Base-by-base conservation (phyloP, 2,113 vertebrate species). In the Sakesphorus luctuosus region DNA sequence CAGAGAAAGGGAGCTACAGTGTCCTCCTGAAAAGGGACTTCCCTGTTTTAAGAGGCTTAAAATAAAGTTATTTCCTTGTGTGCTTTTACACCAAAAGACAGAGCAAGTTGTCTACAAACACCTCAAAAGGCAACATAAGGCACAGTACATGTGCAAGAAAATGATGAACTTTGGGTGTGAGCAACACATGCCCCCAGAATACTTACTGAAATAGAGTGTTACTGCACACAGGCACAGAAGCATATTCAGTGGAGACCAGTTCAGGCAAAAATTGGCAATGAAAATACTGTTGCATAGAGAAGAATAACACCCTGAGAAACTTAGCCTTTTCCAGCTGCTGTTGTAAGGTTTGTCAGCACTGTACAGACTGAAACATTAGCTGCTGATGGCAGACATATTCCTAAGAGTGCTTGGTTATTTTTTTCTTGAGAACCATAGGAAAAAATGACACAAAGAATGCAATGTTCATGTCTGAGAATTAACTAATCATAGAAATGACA, bases 21-120 rank as follows among this genome's bases (percentile, higher is more conserved):
- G 10, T 53, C 46, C 50, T 50, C 59, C 38, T 13, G 4, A 36
- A n/a, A 55, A 58, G 26, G 28, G 19, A 46, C 35, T 47, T 59
- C 24, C 46, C 29, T 55, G 23, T 35, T 92, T 73, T 80, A 66
- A 90, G 86, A 49, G 20, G 17, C 29, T 86, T 80, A 35, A 83
- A 69, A 66, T 17, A 5, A 76, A 83, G 23, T 33, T 83, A 6
- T 50, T 3, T 29, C 36, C 20, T 71, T 55, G 11, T 8, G 58
- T n/a, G 26, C 8, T 74, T 85, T 80, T 84, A 77, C 50, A 88
- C 6, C 38, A 78, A 86, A 93, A 92, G 79, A 69, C 59, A 71
- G 50, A 90, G 56, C 33, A 88, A 69, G 15, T 79, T 90, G 85
- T 66, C 53, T 62, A 26, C 44, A 53, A 49, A 83, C 53, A 80